Evolutionary conservation across 2,113 vertebrate genomes (phyloP), one percentile per base, ranked within the genome.

Genomic region (Onychostoma macrolepis): DNA sequence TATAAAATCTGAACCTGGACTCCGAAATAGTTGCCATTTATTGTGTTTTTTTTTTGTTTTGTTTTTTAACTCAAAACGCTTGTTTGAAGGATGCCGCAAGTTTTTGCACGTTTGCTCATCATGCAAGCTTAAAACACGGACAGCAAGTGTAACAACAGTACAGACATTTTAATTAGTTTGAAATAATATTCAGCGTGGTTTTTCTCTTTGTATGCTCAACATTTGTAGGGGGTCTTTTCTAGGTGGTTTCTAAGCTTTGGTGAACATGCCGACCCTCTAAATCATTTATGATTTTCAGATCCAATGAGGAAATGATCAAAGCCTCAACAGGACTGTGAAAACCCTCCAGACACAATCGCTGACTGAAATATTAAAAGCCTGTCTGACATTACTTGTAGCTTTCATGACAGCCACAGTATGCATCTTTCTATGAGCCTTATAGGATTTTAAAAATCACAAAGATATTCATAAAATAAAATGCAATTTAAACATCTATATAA

Each of bases 61-160:
- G n/a, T n/a, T n/a, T 10, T 21, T 8, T 0, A 19, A 10, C 30
- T 21, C 67, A 28, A n/a, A 17, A 78, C 10, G 8, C 15, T 53
- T 53, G 74, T 6, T 15, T 61, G 56, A 36, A 61, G 33, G 3
- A 41, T 41, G 33, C 36, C 7, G 36, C 19, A 63, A 41, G 33
- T 61, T 80, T 61, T 36, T 38, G 58, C 26, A 5, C 12, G n/a
- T 45, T 63, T 67, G 58, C n/a, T 65, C 15, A 65, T 81, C 36
- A 43, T 81, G 58, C 36, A 67, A 67, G 58, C 8, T 45, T 67
- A 21, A 63, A 81, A 81, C 58, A 65, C 41, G 8, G n/a, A 80
- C 78, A 26, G 24, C 38, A 30, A 28, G 38, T 81, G 80, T 19
- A 30, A 81, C 80, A 43, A 19, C 24, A 67, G 43, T 6, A 81